Conservation (phyloP, 1,140 invertebrate genomes). For the Rhynchophorus ferrugineus region DNA sequence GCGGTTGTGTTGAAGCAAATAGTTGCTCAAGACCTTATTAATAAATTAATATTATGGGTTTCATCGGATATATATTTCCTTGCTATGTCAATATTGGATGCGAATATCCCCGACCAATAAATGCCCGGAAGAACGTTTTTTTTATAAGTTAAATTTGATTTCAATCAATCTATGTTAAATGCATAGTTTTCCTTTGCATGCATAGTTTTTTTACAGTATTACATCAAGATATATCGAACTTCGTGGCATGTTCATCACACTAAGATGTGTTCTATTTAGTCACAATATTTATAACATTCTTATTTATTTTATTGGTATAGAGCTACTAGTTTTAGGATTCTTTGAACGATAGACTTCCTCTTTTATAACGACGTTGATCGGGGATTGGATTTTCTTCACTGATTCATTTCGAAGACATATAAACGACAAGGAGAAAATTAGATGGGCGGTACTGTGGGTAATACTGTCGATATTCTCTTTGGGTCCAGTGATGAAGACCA, state of each 20-base stretch:
- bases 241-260: neutral
- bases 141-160: no score
- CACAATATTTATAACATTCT: slow-evolving; percentile 7
- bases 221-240: neutral
- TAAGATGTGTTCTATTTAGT: neutral
- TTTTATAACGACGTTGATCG: slow-evolving; percentile 24
- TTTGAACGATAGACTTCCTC: slow-evolving; percentile 26
- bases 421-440: slow-evolving; percentile 21
- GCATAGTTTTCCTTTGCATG: slow-evolving; percentile 27
- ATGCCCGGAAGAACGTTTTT: no score
- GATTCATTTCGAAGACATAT: slow-evolving; percentile 17
- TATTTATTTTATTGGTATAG: slow-evolving; percentile 20
- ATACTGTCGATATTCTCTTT: slow-evolving; percentile 28
- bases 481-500: slow-evolving; percentile 32
- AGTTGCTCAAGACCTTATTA: no score
- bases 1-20: no score
- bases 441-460: slow-evolving; percentile 25
- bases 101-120: no score
- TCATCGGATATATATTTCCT: no score
- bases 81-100: no score
- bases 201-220: slow-evolving; percentile 21
- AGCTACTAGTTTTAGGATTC: slow-evolving; percentile 30
- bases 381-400: slow-evolving; percentile 15
- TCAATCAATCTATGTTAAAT: slow-evolving; percentile 22
- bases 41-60: no score